Percentiles rank a stretch among this genome's conserved stretches.
phyloP scores from a whole-genome alignment of 2,888 invertebrate genomes.

The Caradrina clavipalpis region DNA sequence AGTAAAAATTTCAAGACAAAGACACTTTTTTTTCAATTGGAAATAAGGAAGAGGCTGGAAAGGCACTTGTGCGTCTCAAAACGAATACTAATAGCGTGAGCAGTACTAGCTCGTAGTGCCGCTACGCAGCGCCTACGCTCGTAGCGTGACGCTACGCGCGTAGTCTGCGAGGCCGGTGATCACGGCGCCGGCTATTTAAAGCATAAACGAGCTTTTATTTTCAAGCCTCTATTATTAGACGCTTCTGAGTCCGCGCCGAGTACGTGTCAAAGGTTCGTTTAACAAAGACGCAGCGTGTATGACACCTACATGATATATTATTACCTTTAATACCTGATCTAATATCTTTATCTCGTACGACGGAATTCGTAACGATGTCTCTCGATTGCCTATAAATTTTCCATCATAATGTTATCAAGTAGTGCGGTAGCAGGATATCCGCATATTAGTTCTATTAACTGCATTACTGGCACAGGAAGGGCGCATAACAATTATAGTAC shows the following conservation, averaged over 20 bases:
- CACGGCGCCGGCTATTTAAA: constrained; percentile 25
- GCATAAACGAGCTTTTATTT: constrained; percentile 35
- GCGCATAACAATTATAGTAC: neutral
- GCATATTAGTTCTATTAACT: neutral
- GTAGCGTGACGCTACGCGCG: constrained; percentile 48
- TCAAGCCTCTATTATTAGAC: constrained; percentile 28
- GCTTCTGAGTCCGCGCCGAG: neutral
- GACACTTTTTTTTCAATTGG: neutral
- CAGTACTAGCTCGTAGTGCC: constrained; percentile 25
- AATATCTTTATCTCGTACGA: neutral
- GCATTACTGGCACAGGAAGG: neutral
- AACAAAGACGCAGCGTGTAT: constrained; percentile 4
- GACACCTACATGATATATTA: neutral
- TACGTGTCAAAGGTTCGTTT: constrained; percentile 9
- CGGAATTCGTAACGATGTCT: neutral
- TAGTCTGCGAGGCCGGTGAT: constrained; percentile 15
- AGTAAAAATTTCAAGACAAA: neutral
- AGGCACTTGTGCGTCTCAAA: neutral
- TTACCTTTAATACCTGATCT: neutral
- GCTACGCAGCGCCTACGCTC: constrained; percentile 49
- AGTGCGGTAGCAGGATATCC: neutral
- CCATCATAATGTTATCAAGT: neutral
- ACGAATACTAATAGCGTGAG: neutral
- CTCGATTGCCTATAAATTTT: neutral
- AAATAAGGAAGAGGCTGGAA: neutral